Percentiles rank a stretch among this genome's conserved stretches.
Evolutionary conservation across 2,113 vertebrate species (phyloP).

Genomic region (Colossoma macropomum): DNA sequence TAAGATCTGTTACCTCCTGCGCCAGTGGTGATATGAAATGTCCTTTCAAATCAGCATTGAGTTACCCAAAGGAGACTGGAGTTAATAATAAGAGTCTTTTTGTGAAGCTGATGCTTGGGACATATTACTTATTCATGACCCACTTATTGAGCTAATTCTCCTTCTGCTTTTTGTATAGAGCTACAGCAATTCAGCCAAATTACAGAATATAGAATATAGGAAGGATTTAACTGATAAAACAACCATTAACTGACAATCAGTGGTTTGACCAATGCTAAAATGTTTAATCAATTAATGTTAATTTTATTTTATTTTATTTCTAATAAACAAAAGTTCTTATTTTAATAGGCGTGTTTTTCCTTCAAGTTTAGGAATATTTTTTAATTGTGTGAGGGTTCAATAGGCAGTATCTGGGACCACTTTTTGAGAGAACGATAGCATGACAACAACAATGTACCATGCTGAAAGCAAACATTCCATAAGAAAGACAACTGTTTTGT

Average conservation of each 20-base stretch:
- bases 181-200: background rate
- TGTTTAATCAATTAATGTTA: no score
- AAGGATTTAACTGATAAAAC: background rate
- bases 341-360: no score
- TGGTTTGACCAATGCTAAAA: no score
- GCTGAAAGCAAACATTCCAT: no score
- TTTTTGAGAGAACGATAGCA: no score
- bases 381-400: no score
- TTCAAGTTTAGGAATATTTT: no score
- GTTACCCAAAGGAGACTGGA: slow-evolving; percentile 28
- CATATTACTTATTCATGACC: slow-evolving; percentile 46
- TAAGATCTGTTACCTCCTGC: background rate
- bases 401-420: no score
- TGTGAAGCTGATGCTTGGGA: slow-evolving; percentile 21
- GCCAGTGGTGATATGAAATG: slow-evolving; percentile 23
- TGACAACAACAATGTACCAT: no score
- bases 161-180: background rate
- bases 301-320: no score
- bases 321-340: no score
- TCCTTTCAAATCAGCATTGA: slow-evolving; percentile 36
- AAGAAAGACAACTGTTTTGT: no score
- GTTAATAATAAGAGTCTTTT: slow-evolving; percentile 31
- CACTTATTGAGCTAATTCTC: slow-evolving; percentile 35
- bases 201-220: background rate
- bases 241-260: background rate